Percentiles rank a stretch among this genome's conserved stretches.
Evolutionary conservation across 2,113 vertebrate genomes (phyloP).

Genomic region (Pycnonotus jocosus): DNA sequence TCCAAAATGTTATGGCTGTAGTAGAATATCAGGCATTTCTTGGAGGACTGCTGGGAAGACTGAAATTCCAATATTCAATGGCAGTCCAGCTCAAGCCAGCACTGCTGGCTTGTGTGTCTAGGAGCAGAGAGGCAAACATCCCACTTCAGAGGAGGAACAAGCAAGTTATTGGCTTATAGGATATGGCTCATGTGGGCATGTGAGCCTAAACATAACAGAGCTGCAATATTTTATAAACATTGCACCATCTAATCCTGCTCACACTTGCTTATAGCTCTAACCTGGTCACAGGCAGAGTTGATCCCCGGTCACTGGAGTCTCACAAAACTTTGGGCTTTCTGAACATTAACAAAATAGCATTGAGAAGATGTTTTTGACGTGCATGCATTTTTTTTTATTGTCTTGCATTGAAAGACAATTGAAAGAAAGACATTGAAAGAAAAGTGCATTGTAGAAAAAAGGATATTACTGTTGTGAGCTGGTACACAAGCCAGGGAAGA

Average conservation of each 20-base stretch:
- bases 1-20: not conserved
- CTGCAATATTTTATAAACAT: not conserved
- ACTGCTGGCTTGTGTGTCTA: not conserved
- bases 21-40: not conserved
- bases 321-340: not conserved
- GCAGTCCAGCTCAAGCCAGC: not conserved
- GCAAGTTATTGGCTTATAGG: not conserved
- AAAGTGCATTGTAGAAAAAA: not conserved
- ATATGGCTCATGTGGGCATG: not conserved
- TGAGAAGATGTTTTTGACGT: not conserved
- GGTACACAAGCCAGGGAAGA: not conserved
- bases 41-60: not conserved
- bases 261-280: not conserved
- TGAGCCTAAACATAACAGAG: not conserved
- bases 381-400: not conserved
- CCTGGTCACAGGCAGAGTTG: not conserved
- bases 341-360: not conserved
- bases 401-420: too few species aligned
- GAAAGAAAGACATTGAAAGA: too few species aligned
- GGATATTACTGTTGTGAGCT: not conserved
- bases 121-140: not conserved
- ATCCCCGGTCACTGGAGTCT: accelerated
- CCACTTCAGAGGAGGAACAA: not conserved
- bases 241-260: accelerated
- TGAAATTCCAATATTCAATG: not conserved